Base-by-base conservation (phyloP, 1,140 invertebrate genomes). In the Drosophila nannoptera region DNA sequence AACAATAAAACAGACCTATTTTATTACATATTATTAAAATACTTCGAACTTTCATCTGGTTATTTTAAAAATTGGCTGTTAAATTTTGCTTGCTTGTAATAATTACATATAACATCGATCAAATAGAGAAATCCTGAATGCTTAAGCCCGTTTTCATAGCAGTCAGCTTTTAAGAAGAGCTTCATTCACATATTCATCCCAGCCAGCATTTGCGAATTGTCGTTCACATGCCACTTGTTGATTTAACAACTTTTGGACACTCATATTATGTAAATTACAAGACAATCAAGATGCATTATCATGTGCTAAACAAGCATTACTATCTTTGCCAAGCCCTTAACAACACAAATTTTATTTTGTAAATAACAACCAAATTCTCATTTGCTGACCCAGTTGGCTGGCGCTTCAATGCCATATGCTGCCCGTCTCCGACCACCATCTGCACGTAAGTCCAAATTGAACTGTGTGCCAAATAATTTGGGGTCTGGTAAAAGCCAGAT, bases 321-420 rank as follows among this genome's bases (percentile, higher is more conserved):
- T 22, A 22, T 22, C 40, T 33, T 12, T 42, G 62, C 22, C 32
- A n/a, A 58, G 32, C 14, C 40, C 14, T 49, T 55, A 55, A 49
- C 58, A 64, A 65, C 22, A 46, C 49, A 33, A 50, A 43, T 64
- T 46, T 36, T 55, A 42, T 36, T 35, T 32, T 40, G 22, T 22
- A 22, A 22, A 22, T 22, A 22, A 22, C 40, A 52, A 50, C 50
- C 48, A 49, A 43, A 50, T 63, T 52, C 52, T 43, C 62, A 46
- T 65, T 65, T 59, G 54, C 53, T 70, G 68, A 70, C 68, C 68
- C 48, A 70, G 38, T 70, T 70, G 68, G 68, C 68, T 35, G 14
- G 22, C 46, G 11, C 9, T 53, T 52, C 61, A 61, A 68, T 68
- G 65, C 56, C 53, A 52, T 52, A 62, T 7, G 36, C 46, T 53